Evolutionary conservation across 2,113 vertebrate species (phyloP).

Genomic region (Ammospiza nelsoni): DNA sequence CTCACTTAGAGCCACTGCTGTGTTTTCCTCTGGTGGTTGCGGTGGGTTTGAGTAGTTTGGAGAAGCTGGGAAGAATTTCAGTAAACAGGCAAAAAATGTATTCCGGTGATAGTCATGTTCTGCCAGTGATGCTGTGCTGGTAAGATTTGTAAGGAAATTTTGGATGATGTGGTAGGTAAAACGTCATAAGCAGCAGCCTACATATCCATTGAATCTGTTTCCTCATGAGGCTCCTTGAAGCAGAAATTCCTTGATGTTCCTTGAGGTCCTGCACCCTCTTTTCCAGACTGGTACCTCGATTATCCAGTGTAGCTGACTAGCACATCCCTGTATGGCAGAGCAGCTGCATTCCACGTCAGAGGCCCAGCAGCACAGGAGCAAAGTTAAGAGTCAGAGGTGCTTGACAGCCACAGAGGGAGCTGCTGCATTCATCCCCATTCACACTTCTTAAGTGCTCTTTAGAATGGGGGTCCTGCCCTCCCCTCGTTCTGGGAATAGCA

Average conservation of each 20-base stretch:
- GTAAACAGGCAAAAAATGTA: background rate
- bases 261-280: background rate
- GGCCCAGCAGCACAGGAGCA: background rate
- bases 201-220: background rate
- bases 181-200: background rate
- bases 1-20: background rate
- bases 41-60: background rate
- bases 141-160: background rate
- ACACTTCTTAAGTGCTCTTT: background rate
- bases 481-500: background rate
- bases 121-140: background rate
- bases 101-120: background rate
- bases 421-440: background rate
- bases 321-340: background rate
- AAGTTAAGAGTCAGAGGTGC: background rate
- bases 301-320: background rate
- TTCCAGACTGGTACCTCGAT: background rate
- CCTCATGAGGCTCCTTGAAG: background rate
- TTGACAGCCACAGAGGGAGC: background rate
- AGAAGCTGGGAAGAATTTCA: background rate
- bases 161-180: background rate
- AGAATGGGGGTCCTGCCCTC: background rate
- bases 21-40: background rate
- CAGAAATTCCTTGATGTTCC: background rate
- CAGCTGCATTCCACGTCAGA: accelerated